Conservation (phyloP, 2,113 vertebrate genomes). For the Crocuta crocuta region DNA sequence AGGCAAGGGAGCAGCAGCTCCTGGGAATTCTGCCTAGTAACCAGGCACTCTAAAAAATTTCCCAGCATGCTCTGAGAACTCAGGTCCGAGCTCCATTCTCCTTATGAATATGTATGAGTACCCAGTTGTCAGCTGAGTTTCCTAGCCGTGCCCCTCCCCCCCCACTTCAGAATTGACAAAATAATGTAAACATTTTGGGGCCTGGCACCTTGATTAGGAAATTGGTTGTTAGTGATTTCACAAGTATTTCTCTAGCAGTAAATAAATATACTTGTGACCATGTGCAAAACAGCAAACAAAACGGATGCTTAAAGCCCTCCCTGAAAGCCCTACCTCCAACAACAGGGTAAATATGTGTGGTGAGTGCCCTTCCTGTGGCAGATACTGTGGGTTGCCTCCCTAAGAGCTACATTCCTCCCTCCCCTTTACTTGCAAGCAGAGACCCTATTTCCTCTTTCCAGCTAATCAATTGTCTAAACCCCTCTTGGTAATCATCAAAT, state of each 20-base stretch:
- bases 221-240: not conserved
- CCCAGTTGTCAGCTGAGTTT: not conserved
- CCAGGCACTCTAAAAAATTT: not conserved
- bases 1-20: not conserved
- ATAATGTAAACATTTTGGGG: not conserved
- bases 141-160: not conserved
- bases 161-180: not conserved
- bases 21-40: slow-evolving; percentile 57
- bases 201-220: not conserved
- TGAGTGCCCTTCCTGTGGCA: not conserved
- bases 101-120: slow-evolving; percentile 53
- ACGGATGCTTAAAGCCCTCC: not conserved
- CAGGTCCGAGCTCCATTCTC: not conserved
- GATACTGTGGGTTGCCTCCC: not conserved
- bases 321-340: not conserved
- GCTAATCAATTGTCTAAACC: not conserved
- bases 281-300: not conserved
- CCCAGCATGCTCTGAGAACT: slow-evolving; percentile 45
- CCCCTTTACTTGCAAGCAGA: not conserved
- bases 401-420: not conserved
- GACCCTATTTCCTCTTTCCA: not conserved
- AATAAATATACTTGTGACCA: not conserved
- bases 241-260: not conserved
- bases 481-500: not conserved
- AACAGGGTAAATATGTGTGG: not conserved